A percentile compares a stretch with the other conserved stretches of the same genome.
These are phyloP conservation scores for Caenorhabditis japonica DNA, from an alignment of 2,888 invertebrate species.

Conservation along the genomic window DNA sequence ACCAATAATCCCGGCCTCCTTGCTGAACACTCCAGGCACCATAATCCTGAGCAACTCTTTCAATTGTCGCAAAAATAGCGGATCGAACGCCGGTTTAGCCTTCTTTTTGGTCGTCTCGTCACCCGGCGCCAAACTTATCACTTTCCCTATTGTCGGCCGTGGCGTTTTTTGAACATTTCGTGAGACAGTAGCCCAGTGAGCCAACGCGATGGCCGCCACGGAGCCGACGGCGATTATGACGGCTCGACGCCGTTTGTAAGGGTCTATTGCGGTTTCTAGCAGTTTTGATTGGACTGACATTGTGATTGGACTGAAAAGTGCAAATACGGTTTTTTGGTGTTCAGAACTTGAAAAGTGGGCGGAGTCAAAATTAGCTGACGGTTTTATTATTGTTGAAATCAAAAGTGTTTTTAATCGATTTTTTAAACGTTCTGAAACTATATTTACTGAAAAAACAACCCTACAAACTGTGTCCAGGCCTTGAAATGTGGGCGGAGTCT, in stretches of 20 bases:
- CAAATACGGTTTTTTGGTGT: not conserved
- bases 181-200: slow-evolving; percentile 14
- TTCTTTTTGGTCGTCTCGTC: slow-evolving; percentile 27
- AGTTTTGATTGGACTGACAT: slow-evolving; percentile 68
- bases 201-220: slow-evolving; percentile 9
- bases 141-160: slow-evolving; percentile 34
- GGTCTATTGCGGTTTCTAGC: slow-evolving; percentile 61
- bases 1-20: slow-evolving; percentile 67
- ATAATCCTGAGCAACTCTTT: slow-evolving; percentile 68
- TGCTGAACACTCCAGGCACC: slow-evolving; percentile 71
- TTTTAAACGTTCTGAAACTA: no score
- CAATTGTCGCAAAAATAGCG: slow-evolving; percentile 63
- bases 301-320: not conserved
- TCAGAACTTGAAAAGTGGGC: no score
- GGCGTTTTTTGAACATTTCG: not conserved
- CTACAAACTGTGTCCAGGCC: no score
- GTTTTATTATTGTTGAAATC: no score
- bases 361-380: no score
- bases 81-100: slow-evolving; percentile 58
- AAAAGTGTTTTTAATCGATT: no score
- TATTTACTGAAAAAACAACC: no score
- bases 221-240: slow-evolving; percentile 18
- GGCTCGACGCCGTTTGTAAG: slow-evolving; percentile 54
- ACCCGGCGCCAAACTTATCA: slow-evolving; percentile 38
- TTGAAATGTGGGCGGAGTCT: no score